A percentile compares a stretch with the other conserved stretches of the same genome.
These are phyloP conservation scores for Felis chaus DNA, from an alignment of 2,113 vertebrate genomes.

Conservation along the genomic window DNA sequence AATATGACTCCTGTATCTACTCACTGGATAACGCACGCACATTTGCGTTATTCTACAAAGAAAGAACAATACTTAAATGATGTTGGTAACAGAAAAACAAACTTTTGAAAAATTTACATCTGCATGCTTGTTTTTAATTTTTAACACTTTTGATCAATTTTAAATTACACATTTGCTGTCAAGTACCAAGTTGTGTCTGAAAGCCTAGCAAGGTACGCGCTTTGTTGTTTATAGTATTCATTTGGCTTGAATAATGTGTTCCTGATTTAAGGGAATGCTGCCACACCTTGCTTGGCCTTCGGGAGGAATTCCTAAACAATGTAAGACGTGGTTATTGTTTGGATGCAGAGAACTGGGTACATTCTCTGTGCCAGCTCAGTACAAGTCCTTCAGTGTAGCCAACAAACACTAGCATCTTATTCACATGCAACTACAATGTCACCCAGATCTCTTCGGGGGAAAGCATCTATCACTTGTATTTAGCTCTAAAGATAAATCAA, in stretches of 20 bases:
- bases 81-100: background rate
- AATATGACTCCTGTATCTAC: background rate
- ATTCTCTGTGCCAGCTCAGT: too few relatives aligned
- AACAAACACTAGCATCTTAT: background rate
- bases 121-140: background rate
- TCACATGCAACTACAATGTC: background rate
- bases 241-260: background rate
- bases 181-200: too few relatives aligned
- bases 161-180: background rate
- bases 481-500: background rate
- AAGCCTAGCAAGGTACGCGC: background rate
- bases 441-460: background rate
- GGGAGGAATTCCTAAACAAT: background rate
- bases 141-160: background rate
- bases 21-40: fast-evolving
- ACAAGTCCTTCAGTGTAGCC: background rate
- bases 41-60: fast-evolving
- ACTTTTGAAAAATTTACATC: background rate
- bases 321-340: background rate
- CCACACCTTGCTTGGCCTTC: background rate
- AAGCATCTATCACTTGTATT: background rate
- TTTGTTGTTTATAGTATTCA: background rate
- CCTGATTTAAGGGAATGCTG: background rate
- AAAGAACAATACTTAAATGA: background rate
- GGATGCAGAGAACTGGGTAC: background rate